Conservation (phyloP, 2,888 invertebrate species). For the Zonitis immaculata region DNA sequence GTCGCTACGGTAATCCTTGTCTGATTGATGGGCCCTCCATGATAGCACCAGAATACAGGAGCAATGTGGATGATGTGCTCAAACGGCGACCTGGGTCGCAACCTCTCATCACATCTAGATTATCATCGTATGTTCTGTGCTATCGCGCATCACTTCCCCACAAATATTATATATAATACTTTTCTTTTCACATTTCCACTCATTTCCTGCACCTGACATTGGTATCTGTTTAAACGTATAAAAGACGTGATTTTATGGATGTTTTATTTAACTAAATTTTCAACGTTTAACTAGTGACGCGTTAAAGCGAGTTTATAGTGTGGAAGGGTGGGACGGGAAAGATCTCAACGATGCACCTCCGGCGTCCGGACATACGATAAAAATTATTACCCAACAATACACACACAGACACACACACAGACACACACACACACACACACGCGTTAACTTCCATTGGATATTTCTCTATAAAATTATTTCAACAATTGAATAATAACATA, state of each 20-base stretch:
- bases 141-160: too few relatives aligned
- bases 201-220: background rate
- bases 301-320: constrained; percentile 9
- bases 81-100: constrained; percentile 25
- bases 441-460: too few relatives aligned
- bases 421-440: too few relatives aligned
- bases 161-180: too few relatives aligned
- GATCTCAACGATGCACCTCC: background rate
- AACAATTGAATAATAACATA: too few relatives aligned
- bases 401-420: background rate
- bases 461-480: too few relatives aligned
- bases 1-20: constrained; percentile 46
- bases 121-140: too few relatives aligned
- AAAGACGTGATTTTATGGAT: constrained; percentile 19
- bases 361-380: background rate
- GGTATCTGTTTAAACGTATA: constrained; percentile 13
- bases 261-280: constrained; percentile 21
- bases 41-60: constrained; percentile 31
- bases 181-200: too few relatives aligned
- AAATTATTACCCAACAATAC: background rate
- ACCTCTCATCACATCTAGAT: constrained; percentile 40
- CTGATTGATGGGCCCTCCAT: constrained; percentile 48
- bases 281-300: constrained; percentile 14
- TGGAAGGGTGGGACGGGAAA: constrained; percentile 1
- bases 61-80: constrained; percentile 23